Base-by-base conservation (phyloP, 2,113 vertebrate genomes). In the Eulacestoma nigropectus region DNA sequence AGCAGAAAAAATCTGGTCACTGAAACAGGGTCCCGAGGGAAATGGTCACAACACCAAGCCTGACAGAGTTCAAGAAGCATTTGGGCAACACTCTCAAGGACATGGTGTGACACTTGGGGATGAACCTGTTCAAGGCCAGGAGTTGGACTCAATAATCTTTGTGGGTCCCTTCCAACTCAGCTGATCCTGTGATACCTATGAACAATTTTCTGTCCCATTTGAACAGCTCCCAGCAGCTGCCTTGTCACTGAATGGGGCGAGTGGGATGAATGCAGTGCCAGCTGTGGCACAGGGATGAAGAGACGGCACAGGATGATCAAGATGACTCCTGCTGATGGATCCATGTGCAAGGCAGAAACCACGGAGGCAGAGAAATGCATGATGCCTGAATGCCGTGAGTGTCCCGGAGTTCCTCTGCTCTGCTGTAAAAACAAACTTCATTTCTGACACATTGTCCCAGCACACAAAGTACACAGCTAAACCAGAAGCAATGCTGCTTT, bases 341-440 rank as follows among this genome's bases (percentile, higher is more conserved):
- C 99, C 68, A 98, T 98, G 98, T 99, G 99, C 96, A 99, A 98
- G 62, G 97, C 99, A 3, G 99, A 99, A 86, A 98, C 99, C n/a
- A 98, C 98, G 2, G 98, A 99, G 97, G 98, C 98, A 27, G 99
- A 99, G 97, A 99, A 99, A 76, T 99, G 99, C 98, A 99, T 99
- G 99, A 99, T 99, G 99, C 99, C 99, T 0, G 99, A 99, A 91
- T 99, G 99, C 94, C 99, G 99, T 99, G 97, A 99, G 99, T 98
- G 84, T 17, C 88, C 3, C 0, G 9, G 39, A 39, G 46, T 23
- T 69, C 30, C n/a, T 56, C 84, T 53, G 13, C 25, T 70, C 37
- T 50, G 15, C 27, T 49, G 4, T 7, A 17, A 10, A 64, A 27
- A 10, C 5, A 44, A 39, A 21, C 23, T 25, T 16, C 3, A 18